Base-by-base conservation (phyloP, 2,888 invertebrate species). In the Drosophila ezoana region DNA sequence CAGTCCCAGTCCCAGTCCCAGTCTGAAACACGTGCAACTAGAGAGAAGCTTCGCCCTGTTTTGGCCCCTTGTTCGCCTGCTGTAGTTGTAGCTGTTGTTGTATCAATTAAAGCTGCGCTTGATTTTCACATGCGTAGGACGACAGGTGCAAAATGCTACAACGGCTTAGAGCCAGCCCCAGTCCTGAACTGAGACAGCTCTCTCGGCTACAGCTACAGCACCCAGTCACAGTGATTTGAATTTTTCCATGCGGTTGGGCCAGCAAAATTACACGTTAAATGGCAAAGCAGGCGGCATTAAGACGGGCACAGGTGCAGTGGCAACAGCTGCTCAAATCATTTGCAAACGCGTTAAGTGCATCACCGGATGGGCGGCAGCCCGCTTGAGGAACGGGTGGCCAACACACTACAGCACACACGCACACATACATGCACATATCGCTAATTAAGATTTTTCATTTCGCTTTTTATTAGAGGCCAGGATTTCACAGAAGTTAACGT, bases 121-220 rank as follows among this genome's bases (percentile, higher is more conserved):
- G 83, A 87, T 76, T 83, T 83, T 87, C 81, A 81, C 87, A 87
- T 87, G 87, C 83, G 79, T 81, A 76, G 87, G 83, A 76, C 89
- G 87, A 84, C 89, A 86, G 86, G 86, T 86, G 86, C 86, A 86
- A 86, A 88, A 87, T 88, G 84, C 70, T 83, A 64, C 81, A 84
- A 67, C 78, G 72, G 64, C 81, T 83, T 79, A 71, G 61, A 44
- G 51, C 20, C 58, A 56, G 13, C 14, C 48, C 43, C 60, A 54
- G 59, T 37, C 35, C 32, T 28, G 28, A 2, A 28, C 28, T 28
- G 2, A 28, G 28, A 6, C 56, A 41, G 66, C 47, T 49, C 58
- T 47, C 13, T 8, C 56, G 38, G 51, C 16, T 20, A 32, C 43
- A 47, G 58, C 23, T 9, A 20, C 60, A 48, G 45, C 23, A 14